Evolutionary conservation across 2,888 invertebrate genomes (phyloP).

Genomic region (Cylloceria caligata): DNA sequence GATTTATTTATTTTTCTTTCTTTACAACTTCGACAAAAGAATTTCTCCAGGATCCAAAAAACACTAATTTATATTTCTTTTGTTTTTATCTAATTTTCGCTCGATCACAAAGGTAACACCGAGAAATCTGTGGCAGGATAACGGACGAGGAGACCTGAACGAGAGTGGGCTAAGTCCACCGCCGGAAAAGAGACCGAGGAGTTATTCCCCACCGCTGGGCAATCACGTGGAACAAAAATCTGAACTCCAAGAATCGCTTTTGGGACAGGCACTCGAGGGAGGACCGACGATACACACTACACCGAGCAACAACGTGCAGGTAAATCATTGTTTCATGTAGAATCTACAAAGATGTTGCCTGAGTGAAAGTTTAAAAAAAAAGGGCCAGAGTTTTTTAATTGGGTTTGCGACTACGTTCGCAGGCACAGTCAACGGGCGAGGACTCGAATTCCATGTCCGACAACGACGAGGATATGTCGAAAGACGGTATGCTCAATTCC

Average conservation of each 20-base stretch:
- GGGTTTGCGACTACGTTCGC: conserved; percentile 70
- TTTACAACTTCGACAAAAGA: too few relatives aligned
- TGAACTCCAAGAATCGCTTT: conserved; percentile 90
- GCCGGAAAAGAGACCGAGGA: conserved; percentile 83
- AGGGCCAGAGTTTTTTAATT: not conserved
- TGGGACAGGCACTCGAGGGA: conserved; percentile 92
- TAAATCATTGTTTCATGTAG: conserved; percentile 77
- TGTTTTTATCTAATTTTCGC: too few relatives aligned
- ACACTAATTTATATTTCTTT: conserved; percentile 1
- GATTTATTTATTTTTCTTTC: conserved; percentile 32
- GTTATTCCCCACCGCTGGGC: conserved; percentile 82
- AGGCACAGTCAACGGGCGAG: conserved; percentile 91
- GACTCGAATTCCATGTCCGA: conserved; percentile 90
- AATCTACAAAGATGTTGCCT: not conserved
- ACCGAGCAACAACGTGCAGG: conserved; percentile 82
- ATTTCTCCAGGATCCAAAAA: not conserved
- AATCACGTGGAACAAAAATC: conserved; percentile 84
- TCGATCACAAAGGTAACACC: conserved; percentile 85
- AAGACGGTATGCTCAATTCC: conserved; percentile 91
- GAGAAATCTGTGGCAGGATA: conserved; percentile 88
- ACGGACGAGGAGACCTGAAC: conserved; percentile 85
- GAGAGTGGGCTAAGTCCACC: conserved; percentile 87
- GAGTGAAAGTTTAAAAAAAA: not conserved
- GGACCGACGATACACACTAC: conserved; percentile 88
- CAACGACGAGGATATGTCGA: conserved; percentile 83